Conservation (phyloP, 2,113 vertebrate genomes). For the Anseranas semipalmata region DNA sequence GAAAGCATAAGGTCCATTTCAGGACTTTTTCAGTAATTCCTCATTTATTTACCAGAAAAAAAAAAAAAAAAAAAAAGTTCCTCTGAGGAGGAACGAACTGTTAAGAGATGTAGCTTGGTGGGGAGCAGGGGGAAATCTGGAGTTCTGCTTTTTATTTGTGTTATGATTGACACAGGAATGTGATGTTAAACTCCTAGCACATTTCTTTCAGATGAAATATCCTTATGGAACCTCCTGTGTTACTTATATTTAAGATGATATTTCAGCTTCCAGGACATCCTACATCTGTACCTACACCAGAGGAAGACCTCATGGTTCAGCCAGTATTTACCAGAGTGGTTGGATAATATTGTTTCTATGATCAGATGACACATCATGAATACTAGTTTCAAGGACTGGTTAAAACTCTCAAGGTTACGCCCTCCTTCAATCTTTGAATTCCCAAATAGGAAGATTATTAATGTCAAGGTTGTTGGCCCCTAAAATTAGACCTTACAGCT, state of each 20-base stretch:
- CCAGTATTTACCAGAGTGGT: not conserved
- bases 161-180: not conserved
- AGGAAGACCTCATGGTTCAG: not conserved
- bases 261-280: not conserved
- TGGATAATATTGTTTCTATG: slow-evolving; percentile 22
- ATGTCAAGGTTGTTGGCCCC: slow-evolving; percentile 3
- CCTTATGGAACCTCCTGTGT: not conserved
- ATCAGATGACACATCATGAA: not conserved
- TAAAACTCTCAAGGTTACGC: slow-evolving; percentile 1
- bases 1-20: not conserved
- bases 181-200: not conserved
- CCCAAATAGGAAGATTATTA: not conserved
- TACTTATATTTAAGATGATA: not conserved
- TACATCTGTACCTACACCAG: not conserved
- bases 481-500: slow-evolving; percentile 54
- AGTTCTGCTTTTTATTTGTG: not conserved
- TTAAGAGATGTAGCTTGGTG: not conserved
- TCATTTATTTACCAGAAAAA: not conserved
- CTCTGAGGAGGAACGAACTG: not conserved
- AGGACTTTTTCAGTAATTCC: not conserved
- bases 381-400: not conserved
- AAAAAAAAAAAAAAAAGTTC: not conserved
- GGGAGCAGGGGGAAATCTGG: not conserved
- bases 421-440: not conserved
- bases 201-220: not conserved